Evolutionary conservation across 2,113 vertebrate species (phyloP).

Genomic region (Raja brachyura): DNA sequence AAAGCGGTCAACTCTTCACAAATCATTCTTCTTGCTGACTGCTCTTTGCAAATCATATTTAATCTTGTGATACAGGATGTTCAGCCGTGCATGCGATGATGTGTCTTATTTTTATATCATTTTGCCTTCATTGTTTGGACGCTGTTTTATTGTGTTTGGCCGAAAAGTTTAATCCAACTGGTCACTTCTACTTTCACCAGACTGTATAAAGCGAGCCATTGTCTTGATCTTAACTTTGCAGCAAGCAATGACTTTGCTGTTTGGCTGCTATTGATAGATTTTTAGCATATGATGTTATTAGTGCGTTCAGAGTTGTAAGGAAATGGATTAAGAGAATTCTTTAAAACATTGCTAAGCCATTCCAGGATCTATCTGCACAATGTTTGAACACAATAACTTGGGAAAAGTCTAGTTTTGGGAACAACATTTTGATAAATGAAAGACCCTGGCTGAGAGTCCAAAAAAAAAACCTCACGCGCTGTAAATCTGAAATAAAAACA

Average conservation of each 20-base stretch:
- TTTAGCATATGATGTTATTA: neutral
- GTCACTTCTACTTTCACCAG: neutral
- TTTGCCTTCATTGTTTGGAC: neutral
- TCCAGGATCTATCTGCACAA: neutral
- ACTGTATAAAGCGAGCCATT: neutral
- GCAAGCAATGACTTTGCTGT: neutral
- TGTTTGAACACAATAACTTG: neutral
- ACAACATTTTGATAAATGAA: neutral
- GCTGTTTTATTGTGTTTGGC: neutral
- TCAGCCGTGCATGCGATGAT: neutral
- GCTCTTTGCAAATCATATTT: neutral
- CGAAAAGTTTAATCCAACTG: neutral
- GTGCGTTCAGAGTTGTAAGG: neutral
- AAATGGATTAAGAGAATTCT: neutral
- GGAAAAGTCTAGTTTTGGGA: neutral
- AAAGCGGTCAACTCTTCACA: constrained; percentile 21
- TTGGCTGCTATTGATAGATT: neutral
- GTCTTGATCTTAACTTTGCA: neutral
- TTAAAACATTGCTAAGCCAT: neutral
- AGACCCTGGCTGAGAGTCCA: no score
- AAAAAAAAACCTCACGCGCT: no score
- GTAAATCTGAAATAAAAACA: no score
- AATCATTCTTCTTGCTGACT: constrained; percentile 9
- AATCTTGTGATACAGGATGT: neutral
- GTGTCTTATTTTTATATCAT: neutral